phyloP scores from a whole-genome alignment of 2,113 vertebrate species.

The Festucalex cinctus region DNA sequence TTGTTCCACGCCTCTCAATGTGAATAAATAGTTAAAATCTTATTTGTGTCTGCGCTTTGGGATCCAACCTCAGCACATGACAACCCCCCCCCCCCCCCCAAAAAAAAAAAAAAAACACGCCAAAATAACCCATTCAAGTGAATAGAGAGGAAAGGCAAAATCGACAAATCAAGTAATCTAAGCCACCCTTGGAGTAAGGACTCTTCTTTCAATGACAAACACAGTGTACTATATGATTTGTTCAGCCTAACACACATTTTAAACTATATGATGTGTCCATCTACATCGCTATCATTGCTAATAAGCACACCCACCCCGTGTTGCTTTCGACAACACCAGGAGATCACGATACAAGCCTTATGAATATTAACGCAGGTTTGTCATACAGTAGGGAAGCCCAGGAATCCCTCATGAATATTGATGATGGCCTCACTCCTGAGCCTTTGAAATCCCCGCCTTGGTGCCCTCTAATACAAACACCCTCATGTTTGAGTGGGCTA shows the following conservation, averaged over 20 bases:
- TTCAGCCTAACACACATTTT: background rate
- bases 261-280: constrained; percentile 37
- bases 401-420: constrained; percentile 57
- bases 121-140: too few relatives aligned
- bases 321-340: constrained; percentile 12
- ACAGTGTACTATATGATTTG: too few relatives aligned
- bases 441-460: constrained; percentile 44
- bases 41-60: too few relatives aligned
- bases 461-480: constrained; percentile 43
- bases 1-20: too few relatives aligned
- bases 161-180: too few relatives aligned
- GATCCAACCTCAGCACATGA: too few relatives aligned
- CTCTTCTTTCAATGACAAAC: too few relatives aligned
- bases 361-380: constrained; percentile 55
- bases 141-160: too few relatives aligned
- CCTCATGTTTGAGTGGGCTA: constrained; percentile 29
- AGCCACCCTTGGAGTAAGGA: too few relatives aligned
- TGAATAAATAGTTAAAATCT: too few relatives aligned
- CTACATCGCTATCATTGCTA: constrained; percentile 8
- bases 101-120: too few relatives aligned
- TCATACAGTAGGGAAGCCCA: constrained; percentile 55
- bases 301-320: constrained; percentile 24
- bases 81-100: too few relatives aligned
- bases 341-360: constrained; percentile 33
- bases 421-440: constrained; percentile 43